Conservation (phyloP, 2,888 invertebrate genomes). For the Acanthococcus lagerstroemiae region DNA sequence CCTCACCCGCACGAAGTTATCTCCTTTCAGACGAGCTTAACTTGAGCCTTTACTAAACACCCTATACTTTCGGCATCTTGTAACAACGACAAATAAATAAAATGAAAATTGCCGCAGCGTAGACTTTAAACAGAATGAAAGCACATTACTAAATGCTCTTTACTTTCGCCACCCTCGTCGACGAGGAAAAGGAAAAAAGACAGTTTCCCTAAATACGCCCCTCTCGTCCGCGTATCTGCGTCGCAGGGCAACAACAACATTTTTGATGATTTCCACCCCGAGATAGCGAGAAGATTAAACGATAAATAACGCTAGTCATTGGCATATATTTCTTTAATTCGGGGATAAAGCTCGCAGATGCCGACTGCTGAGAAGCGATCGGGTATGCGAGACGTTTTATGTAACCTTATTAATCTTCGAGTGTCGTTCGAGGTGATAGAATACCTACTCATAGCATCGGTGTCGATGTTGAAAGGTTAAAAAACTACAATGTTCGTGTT, state of each 20-base stretch:
- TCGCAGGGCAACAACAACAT: background rate
- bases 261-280: conserved; percentile 8
- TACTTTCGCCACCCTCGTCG: background rate
- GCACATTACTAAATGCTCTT: conserved; percentile 25
- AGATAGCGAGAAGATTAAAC: conserved; percentile 23
- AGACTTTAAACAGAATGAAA: conserved; percentile 23
- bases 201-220: too few species aligned
- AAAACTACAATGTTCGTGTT: background rate
- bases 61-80: background rate
- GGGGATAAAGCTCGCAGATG: background rate
- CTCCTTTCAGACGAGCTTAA: too few species aligned
- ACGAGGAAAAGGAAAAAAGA: conserved; percentile 1
- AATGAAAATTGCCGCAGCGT: conserved; percentile 23
- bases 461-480: background rate
- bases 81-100: conserved; percentile 19
- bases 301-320: conserved; percentile 27
- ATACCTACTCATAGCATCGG: background rate
- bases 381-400: too few species aligned
- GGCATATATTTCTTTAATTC: conserved; percentile 12
- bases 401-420: too few species aligned
- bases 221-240: background rate
- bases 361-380: background rate
- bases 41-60: too few species aligned
- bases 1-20: too few species aligned
- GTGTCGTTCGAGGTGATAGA: too few species aligned